Percentiles rank a stretch among this genome's conserved stretches.
These are phyloP conservation scores for Sebastes hopkinsi DNA, from an alignment of 2,797 vertebrate genomes.

Conservation along the genomic window DNA sequence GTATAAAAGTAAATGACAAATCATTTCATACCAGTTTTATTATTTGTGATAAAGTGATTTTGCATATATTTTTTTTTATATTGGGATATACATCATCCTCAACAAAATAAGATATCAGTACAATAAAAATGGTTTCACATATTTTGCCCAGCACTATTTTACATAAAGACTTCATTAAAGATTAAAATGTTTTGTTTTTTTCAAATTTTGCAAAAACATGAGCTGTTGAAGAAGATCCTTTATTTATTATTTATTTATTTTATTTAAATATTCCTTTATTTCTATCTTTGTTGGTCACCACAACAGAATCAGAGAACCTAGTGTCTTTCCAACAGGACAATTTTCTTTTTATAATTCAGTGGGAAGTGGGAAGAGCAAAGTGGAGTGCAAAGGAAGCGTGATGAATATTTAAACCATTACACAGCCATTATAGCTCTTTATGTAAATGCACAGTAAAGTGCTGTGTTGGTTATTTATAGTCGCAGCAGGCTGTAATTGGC, in stretches of 20 bases:
- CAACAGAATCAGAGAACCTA: neutral
- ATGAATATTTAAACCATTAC: slow-evolving; percentile 66
- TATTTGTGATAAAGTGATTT: neutral
- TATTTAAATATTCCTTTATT: neutral
- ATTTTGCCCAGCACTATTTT: neutral
- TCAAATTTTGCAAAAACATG: neutral
- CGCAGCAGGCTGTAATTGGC: slow-evolving; percentile 41
- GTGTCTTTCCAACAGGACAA: neutral
- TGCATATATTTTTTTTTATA: neutral
- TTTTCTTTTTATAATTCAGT: slow-evolving; percentile 27
- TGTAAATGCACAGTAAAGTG: slow-evolving; percentile 55
- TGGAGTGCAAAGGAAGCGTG: slow-evolving; percentile 15
- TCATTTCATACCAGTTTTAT: no score
- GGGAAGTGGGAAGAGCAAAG: neutral
- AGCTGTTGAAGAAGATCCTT: neutral
- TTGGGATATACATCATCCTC: neutral
- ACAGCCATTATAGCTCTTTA: slow-evolving; percentile 53
- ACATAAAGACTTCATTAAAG: neutral
- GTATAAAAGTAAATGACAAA: no score
- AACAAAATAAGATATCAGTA: neutral
- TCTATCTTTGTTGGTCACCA: neutral
- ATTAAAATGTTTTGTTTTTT: neutral
- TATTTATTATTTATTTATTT: no score
- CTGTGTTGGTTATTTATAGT: slow-evolving; percentile 53
- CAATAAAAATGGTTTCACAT: neutral